Evolutionary conservation across 2,797 vertebrate species (phyloP).

Genomic region (Phrynocephalus vlangalii): DNA sequence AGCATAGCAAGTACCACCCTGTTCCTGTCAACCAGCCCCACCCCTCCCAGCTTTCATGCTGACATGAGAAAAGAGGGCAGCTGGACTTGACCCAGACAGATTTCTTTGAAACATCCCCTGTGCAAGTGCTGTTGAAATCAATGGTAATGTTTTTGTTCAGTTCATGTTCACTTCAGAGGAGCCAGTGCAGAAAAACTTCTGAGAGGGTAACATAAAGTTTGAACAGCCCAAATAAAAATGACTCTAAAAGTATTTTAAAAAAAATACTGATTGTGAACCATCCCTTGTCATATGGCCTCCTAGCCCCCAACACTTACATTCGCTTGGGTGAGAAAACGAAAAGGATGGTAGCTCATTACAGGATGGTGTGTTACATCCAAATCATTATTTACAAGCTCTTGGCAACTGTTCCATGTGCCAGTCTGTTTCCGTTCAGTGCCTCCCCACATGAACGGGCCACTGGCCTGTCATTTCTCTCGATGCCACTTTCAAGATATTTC

Average conservation of each 20-base stretch:
- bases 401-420: not conserved
- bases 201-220: not conserved
- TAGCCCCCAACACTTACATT: not conserved
- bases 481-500: not conserved
- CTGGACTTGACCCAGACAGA: not conserved
- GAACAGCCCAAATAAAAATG: not conserved
- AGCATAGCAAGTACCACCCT: not conserved
- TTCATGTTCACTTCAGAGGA: not conserved
- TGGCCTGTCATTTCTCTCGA: not conserved
- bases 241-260: not conserved
- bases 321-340: not conserved
- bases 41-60: not conserved
- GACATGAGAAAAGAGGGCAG: too few relatives aligned
- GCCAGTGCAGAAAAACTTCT: not conserved
- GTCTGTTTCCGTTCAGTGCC: not conserved
- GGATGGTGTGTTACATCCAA: not conserved
- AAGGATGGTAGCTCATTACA: not conserved
- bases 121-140: not conserved
- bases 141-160: not conserved
- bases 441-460: not conserved
- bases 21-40: not conserved
- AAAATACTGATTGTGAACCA: not conserved
- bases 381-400: not conserved
- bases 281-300: not conserved
- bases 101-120: not conserved